These are phyloP conservation scores for Tanytarsus gracilentus DNA, from an alignment of 2,888 invertebrate genomes.

Conservation along the genomic window DNA sequence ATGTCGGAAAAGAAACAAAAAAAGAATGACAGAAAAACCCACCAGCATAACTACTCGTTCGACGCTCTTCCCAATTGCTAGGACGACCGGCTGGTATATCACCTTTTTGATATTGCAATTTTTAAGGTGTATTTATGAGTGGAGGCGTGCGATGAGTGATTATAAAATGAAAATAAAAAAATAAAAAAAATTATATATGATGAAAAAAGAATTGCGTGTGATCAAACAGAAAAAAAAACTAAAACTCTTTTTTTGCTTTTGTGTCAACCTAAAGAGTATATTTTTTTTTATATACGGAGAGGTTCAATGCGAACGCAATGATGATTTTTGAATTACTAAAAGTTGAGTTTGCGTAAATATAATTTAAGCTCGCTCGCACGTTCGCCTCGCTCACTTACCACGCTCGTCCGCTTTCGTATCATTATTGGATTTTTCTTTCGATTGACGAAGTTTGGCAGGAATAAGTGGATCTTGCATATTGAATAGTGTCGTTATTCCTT, in stretches of 20 bases:
- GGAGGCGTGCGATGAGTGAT: no score
- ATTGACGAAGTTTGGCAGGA: constrained; percentile 50
- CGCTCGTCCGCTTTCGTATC: constrained; percentile 61
- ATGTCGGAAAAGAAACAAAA: constrained; percentile 16
- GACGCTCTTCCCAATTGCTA: constrained; percentile 71
- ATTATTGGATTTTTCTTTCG: constrained; percentile 54
- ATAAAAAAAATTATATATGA: background rate
- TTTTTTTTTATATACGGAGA: no score
- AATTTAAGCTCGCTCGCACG: no score
- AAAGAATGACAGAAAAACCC: constrained; percentile 30
- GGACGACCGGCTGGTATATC: constrained; percentile 71
- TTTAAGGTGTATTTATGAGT: no score
- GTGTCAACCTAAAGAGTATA: no score
- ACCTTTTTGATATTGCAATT: no score
- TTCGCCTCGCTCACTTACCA: no score
- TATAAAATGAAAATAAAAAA: no score
- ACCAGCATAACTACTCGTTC: constrained; percentile 66
- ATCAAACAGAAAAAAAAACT: background rate
- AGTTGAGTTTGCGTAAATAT: no score
- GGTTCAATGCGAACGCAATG: no score
- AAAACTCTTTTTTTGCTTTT: no score
- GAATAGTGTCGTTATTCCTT: constrained; percentile 68
- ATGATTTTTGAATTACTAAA: no score
- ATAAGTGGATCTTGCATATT: constrained; percentile 53
- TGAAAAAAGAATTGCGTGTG: constrained; percentile 12